Evolutionary conservation across 2,888 invertebrate genomes (phyloP).

Genomic region (Sphecodes monilicornis): DNA sequence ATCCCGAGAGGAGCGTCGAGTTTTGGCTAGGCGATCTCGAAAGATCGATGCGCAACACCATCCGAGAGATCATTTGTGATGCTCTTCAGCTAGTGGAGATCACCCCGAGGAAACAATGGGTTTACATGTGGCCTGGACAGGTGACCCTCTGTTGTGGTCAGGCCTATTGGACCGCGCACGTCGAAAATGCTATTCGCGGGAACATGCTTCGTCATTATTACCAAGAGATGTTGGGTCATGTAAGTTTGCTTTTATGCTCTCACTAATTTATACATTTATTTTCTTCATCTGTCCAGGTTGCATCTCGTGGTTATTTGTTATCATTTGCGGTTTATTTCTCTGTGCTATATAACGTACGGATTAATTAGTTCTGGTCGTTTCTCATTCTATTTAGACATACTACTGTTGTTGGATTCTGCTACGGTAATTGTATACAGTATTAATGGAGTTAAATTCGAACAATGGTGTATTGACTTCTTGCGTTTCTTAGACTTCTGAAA

Average conservation of each 20-base stretch:
- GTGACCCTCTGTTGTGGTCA: constrained; percentile 92
- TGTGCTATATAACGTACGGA: not conserved
- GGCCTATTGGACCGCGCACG: constrained; percentile 90
- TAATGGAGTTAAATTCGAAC: not conserved
- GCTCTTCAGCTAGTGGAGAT: constrained; percentile 85
- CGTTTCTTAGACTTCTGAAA: not conserved
- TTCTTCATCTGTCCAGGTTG: not conserved
- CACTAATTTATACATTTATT: not conserved
- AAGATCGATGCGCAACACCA: constrained; percentile 89
- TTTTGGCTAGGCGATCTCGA: constrained; percentile 90
- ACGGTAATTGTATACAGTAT: not conserved
- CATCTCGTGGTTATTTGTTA: not conserved
- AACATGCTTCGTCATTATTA: constrained; percentile 86
- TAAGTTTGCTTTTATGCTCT: constrained; percentile 71
- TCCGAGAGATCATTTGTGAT: constrained; percentile 78
- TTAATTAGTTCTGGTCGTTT: not conserved
- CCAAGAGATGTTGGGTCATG: constrained; percentile 86
- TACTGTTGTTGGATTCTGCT: not conserved
- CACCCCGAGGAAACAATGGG: constrained; percentile 87
- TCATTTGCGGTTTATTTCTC: not conserved
- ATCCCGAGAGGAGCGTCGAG: constrained; percentile 91
- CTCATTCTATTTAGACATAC: not conserved
- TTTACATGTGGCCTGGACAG: constrained; percentile 92
- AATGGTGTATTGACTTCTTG: not conserved
- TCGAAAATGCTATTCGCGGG: constrained; percentile 87